Evolutionary conservation across 2,797 vertebrate species (phyloP), one percentile per base, ranked within the genome.

Genomic region (Rhynchotus rufescens): DNA sequence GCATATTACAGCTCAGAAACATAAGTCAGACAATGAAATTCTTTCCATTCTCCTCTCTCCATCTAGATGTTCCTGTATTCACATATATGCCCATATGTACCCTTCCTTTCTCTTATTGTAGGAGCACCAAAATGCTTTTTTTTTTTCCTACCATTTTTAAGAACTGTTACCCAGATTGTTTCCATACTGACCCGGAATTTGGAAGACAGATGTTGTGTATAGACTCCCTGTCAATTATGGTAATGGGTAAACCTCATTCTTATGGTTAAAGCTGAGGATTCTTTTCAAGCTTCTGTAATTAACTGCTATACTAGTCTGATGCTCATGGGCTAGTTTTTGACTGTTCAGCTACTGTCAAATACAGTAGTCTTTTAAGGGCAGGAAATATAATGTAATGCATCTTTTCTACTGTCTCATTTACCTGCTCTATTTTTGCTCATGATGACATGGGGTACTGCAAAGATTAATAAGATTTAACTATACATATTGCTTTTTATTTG

Each of bases 401-500:
- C 71, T 73, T 54, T 73, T n/a, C 30, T 75, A 6, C 60, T 59
- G 14, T 79, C 19, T 11, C 19, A 38, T 25, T 22, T 72, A 49
- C 14, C 4, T 73, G 28, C 22, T 81, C 40, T 86, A 7, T 80
- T 91, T 92, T 34, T 75, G 32, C 8, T 9, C 17, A 9, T n/a
- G 7, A 11, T 73, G 74, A 81, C 73, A 66, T 6, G 5, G 34
- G 26, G 4, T 69, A 49, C 7, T 17, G 51, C 21, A 59, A 86
- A 89, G 64, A 73, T 86, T 36, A 76, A 64, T 67, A 21, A 21
- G 23, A 88, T 79, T 56, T 79, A 47, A 75, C 20, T 67, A 75
- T 28, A 6, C n/a, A 4, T 66, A 40, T 42, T 59, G 2, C 21
- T 87, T 84, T 67, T 30, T 6, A 5, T 62, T 17, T 69, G 45